Conservation (phyloP, 2,888 invertebrate genomes). For the Nymphalis urticae region DNA sequence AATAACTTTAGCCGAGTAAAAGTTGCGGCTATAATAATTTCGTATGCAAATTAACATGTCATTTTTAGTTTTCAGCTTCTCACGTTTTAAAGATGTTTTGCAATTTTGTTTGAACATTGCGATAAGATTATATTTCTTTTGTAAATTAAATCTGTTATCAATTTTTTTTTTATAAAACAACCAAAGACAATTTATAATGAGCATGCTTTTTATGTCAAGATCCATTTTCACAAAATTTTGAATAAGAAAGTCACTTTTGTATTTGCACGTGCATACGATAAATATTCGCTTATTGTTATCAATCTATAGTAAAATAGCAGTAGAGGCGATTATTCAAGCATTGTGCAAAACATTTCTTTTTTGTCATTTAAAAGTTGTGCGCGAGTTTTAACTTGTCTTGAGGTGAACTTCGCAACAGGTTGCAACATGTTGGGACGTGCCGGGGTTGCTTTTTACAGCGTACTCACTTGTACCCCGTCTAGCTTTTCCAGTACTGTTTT, state of each 20-base stretch:
- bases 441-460: conserved; percentile 31
- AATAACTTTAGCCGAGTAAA: conserved; percentile 37
- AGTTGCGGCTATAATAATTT: conserved; percentile 38
- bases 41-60: conserved; percentile 41
- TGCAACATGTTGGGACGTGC: conserved; percentile 54
- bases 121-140: background rate
- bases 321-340: conserved; percentile 27
- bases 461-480: conserved; percentile 19
- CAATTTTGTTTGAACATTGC: background rate
- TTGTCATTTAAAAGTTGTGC: conserved; percentile 36
- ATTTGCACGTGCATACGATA: conserved; percentile 41
- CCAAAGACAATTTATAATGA: background rate
- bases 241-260: conserved; percentile 31
- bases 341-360: conserved; percentile 42
- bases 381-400: conserved; percentile 57
- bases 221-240: conserved; percentile 23
- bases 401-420: conserved; percentile 58
- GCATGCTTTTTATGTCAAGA: background rate
- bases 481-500: conserved; percentile 7
- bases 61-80: conserved; percentile 33
- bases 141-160: background rate
- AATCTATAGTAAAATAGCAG: conserved; percentile 37
- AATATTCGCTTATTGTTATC: conserved; percentile 30
- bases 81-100: conserved; percentile 20
- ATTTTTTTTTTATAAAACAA: background rate